Percentiles rank a stretch among this genome's conserved stretches.
Conservation (phyloP, 2,113 vertebrate species). For the Microtus oregoni region DNA sequence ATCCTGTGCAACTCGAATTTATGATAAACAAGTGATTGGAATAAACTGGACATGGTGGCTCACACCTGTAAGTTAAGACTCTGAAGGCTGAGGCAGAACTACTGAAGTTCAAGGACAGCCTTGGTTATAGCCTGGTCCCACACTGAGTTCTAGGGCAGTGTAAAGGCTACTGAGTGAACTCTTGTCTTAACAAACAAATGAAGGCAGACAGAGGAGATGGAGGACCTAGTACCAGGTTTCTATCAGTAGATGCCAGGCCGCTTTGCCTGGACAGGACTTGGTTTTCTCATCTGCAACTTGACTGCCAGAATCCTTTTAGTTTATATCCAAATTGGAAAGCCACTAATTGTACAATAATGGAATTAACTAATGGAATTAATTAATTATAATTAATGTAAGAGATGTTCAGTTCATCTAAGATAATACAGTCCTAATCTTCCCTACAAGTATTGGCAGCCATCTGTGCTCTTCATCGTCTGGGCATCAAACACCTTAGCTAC, state of each 20-base stretch:
- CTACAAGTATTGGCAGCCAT: slow-evolving; percentile 2
- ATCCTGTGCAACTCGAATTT: background rate
- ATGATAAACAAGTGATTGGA: background rate
- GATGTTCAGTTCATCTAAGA: background rate
- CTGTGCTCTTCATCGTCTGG: background rate
- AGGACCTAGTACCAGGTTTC: background rate
- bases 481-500: background rate
- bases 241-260: background rate
- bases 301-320: background rate
- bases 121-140: background rate
- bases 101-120: background rate
- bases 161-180: background rate
- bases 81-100: background rate
- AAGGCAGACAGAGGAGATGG: background rate
- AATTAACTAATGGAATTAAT: background rate
- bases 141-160: background rate
- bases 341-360: background rate
- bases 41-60: background rate
- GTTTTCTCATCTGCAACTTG: slow-evolving; percentile 26
- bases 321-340: slow-evolving; percentile 14
- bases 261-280: background rate
- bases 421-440: background rate
- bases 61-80: background rate
- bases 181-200: background rate
- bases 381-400: background rate